These are phyloP conservation scores for Morpho deidamia DNA, from an alignment of 2,888 invertebrate genomes.

Conservation along the genomic window DNA sequence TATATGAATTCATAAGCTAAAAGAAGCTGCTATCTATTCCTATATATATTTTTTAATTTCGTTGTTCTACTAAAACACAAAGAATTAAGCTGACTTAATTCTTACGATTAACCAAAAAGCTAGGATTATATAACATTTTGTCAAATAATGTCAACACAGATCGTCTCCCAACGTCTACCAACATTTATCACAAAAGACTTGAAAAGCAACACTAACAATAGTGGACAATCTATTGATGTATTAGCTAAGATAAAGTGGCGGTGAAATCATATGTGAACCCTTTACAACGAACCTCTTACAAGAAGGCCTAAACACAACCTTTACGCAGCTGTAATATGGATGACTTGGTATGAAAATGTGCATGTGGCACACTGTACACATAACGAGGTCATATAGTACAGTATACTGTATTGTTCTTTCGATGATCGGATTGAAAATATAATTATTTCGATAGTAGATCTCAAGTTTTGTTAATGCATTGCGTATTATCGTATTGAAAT, in stretches of 20 bases:
- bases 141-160: background rate
- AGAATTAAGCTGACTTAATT: too few species aligned
- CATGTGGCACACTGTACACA: constrained; percentile 27
- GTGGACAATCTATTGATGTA: constrained; percentile 73
- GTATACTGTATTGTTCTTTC: constrained; percentile 36
- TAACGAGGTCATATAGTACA: constrained; percentile 34
- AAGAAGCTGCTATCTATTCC: too few species aligned
- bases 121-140: too few species aligned
- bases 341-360: background rate
- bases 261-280: constrained; percentile 63
- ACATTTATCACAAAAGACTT: constrained; percentile 31
- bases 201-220: constrained; percentile 64
- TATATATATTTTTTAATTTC: too few species aligned
- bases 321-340: constrained; percentile 1
- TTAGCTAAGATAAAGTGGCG: constrained; percentile 64
- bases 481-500: constrained; percentile 2
- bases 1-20: too few species aligned
- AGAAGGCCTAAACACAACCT: constrained; percentile 14
- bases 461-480: constrained; percentile 12
- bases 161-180: background rate
- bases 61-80: too few species aligned
- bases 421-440: constrained; percentile 33
- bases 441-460: constrained; percentile 29
- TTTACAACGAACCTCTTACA: constrained; percentile 1
- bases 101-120: too few species aligned